These are phyloP conservation scores for Hypocryptadius cinnamomeus DNA, from an alignment of 2,113 vertebrate species.

Conservation along the genomic window DNA sequence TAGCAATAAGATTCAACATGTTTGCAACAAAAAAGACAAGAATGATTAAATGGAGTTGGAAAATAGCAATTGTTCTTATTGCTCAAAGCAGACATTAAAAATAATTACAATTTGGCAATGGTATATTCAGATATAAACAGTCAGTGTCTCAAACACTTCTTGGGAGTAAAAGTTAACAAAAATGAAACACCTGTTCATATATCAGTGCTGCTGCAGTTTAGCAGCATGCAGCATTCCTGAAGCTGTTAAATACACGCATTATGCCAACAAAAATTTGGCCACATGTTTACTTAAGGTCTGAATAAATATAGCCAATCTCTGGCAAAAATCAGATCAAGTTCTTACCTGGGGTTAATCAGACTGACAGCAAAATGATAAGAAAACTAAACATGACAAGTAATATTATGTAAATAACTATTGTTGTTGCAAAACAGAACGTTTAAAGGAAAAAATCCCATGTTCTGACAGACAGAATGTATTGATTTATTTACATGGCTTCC, in stretches of 20 bases:
- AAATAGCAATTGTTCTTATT: slow-evolving; percentile 46
- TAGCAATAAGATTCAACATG: not conserved
- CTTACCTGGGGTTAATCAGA: slow-evolving; percentile 14
- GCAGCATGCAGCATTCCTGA: slow-evolving; percentile 26
- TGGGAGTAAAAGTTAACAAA: slow-evolving; percentile 55
- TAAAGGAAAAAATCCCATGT: not conserved
- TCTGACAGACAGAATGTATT: not conserved
- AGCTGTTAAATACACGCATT: slow-evolving; percentile 35
- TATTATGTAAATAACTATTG: not conserved
- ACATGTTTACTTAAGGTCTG: slow-evolving; percentile 53
- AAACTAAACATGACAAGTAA: not conserved
- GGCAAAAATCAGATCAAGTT: slow-evolving; percentile 44
- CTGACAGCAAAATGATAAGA: slow-evolving; percentile 28
- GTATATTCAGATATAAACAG: slow-evolving; percentile 47
- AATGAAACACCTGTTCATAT: slow-evolving; percentile 68
- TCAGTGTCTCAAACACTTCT: slow-evolving; percentile 39
- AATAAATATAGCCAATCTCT: slow-evolving; percentile 43
- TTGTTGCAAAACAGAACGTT: not conserved
- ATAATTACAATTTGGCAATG: slow-evolving; percentile 58
- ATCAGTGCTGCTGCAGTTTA: slow-evolving; percentile 6
- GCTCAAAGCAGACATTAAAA: slow-evolving; percentile 39
- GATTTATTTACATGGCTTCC: not conserved
- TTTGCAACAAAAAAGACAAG: not conserved
- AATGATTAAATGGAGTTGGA: slow-evolving; percentile 5
- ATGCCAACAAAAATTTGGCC: slow-evolving; percentile 56